These are phyloP conservation scores for Drosophila fuyamai DNA, from an alignment of 1,140 invertebrate species.

Conservation along the genomic window DNA sequence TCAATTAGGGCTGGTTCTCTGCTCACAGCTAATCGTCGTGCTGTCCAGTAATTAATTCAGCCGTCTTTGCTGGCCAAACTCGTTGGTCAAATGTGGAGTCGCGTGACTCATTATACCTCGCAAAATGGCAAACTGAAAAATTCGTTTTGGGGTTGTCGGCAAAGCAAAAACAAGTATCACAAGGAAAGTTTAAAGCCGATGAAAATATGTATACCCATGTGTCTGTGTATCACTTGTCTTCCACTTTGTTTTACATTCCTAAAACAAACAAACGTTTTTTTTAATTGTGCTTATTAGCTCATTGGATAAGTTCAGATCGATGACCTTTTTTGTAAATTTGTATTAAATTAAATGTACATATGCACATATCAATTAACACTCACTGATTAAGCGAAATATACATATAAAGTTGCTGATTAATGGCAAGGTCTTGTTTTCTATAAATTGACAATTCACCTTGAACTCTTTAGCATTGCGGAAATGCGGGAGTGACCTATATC, in stretches of 20 bases:
- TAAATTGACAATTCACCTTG: slow-evolving; percentile 10
- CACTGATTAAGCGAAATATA: slow-evolving; percentile 22
- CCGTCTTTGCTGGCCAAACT: slow-evolving; percentile 41
- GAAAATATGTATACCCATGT: not conserved
- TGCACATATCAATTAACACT: not conserved
- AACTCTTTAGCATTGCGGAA: slow-evolving; percentile 13
- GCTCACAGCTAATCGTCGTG: slow-evolving; percentile 15
- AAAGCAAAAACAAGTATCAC: slow-evolving; percentile 18
- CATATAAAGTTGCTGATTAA: slow-evolving; percentile 4
- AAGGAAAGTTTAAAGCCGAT: slow-evolving; percentile 4
- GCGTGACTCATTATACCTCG: slow-evolving; percentile 37
- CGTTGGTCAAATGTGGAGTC: slow-evolving; percentile 36
- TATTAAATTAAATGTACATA: slow-evolving; percentile 7
- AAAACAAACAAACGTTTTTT: slow-evolving; percentile 24
- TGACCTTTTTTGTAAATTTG: slow-evolving; percentile 20
- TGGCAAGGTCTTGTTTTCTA: slow-evolving; percentile 2
- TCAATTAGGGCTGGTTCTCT: slow-evolving; percentile 44
- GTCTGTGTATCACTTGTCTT: not conserved
- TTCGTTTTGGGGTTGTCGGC: slow-evolving; percentile 3
- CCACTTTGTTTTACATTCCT: slow-evolving; percentile 11
- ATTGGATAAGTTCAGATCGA: slow-evolving; percentile 24
- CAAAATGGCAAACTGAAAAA: slow-evolving; percentile 34
- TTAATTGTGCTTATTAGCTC: slow-evolving; percentile 17
- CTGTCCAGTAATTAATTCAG: slow-evolving; percentile 49
- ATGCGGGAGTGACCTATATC: slow-evolving; percentile 4